Conservation (phyloP, 2,797 vertebrate species). For the Ctenochaetus hawaiiensis region DNA sequence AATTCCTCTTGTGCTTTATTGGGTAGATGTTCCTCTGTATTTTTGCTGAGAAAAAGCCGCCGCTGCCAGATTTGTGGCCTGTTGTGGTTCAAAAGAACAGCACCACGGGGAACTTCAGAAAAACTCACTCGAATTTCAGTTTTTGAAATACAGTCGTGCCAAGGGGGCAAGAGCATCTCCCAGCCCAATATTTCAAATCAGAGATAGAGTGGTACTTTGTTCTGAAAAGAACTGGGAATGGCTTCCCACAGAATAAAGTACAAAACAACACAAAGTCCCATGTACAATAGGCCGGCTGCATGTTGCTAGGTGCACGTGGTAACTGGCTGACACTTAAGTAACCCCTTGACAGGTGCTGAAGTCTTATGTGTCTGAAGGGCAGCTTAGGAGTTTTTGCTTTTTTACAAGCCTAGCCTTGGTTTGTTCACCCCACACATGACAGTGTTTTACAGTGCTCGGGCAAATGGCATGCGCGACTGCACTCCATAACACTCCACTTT, state of each 20-base stretch:
- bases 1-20: constrained; percentile 79
- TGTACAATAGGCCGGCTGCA: constrained; percentile 49
- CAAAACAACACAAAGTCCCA: constrained; percentile 47
- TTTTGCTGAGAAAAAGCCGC: constrained; percentile 68
- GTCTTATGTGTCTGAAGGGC: constrained; percentile 73
- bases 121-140: constrained; percentile 81
- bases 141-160: constrained; percentile 74
- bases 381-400: constrained; percentile 71
- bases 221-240: constrained; percentile 45
- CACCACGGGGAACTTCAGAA: constrained; percentile 83
- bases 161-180: constrained; percentile 71
- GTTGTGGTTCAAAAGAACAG: constrained; percentile 83
- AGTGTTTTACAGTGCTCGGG: constrained; percentile 73
- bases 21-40: constrained; percentile 73
- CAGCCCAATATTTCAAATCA: constrained; percentile 78
- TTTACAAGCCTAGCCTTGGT: constrained; percentile 75
- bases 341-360: constrained; percentile 81
- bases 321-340: constrained; percentile 71
- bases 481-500: constrained; percentile 57
- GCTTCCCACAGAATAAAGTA: constrained; percentile 57
- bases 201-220: constrained; percentile 62
- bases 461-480: constrained; percentile 68
- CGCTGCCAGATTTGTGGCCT: constrained; percentile 81
- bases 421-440: constrained; percentile 77
- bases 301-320: constrained; percentile 68